Conservation (phyloP, 2,113 vertebrate species). For the Anhinga rufa region DNA sequence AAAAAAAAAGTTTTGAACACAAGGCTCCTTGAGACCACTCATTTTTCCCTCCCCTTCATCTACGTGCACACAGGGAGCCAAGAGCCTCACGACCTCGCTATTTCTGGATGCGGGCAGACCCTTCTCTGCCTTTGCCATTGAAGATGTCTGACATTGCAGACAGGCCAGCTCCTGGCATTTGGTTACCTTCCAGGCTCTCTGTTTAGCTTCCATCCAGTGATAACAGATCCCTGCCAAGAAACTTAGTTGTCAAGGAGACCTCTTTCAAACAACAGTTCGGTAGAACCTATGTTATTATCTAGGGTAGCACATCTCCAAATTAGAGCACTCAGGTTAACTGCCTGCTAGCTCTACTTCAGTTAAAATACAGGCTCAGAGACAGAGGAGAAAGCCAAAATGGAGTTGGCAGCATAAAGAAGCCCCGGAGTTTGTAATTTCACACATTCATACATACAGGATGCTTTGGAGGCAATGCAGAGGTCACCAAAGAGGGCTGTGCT, state of each 20-base stretch:
- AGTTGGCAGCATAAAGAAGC: not conserved
- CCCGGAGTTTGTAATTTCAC: not conserved
- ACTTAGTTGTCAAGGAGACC: not conserved
- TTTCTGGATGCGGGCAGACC: not conserved
- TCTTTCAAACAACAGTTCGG: conserved; percentile 20
- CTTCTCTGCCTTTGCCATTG: not conserved
- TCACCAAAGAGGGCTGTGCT: not conserved
- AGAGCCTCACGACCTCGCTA: not conserved
- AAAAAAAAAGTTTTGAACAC: not conserved
- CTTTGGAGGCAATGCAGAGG: not conserved
- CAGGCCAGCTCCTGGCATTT: conserved; percentile 16
- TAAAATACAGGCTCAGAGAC: not conserved
- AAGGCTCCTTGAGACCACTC: not conserved
- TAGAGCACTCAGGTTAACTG: conserved; percentile 1
- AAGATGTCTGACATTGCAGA: conserved; percentile 30
- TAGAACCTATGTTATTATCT: not conserved
- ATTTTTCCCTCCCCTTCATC: not conserved
- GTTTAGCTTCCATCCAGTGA: not conserved
- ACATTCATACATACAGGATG: not conserved
- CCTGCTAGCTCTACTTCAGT: not conserved
- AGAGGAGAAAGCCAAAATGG: not conserved
- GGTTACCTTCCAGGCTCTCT: conserved; percentile 7
- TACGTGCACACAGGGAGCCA: not conserved
- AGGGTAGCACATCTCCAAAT: not conserved
- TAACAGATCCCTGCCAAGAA: conserved; percentile 22